These are phyloP conservation scores for Drosophila percnosoma DNA, from an alignment of 2,888 invertebrate genomes.

Conservation along the genomic window DNA sequence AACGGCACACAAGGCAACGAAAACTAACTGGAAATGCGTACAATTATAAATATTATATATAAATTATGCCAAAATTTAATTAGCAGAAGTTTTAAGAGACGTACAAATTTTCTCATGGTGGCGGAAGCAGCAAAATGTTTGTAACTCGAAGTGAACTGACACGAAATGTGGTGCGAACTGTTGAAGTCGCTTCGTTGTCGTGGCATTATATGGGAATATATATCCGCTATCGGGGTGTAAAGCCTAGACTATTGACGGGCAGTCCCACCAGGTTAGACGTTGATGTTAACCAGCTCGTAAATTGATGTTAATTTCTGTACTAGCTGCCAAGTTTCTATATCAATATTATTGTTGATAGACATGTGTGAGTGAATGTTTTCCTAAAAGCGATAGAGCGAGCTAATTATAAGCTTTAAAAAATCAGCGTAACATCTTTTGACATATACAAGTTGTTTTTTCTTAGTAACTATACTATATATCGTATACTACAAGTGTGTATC, in stretches of 20 bases:
- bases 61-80: neutral
- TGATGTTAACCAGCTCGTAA: slow-evolving; percentile 74
- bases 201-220: slow-evolving; percentile 53
- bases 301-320: slow-evolving; percentile 73
- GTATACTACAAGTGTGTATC: neutral
- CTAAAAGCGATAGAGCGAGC: slow-evolving; percentile 43
- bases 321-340: slow-evolving; percentile 51
- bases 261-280: slow-evolving; percentile 39
- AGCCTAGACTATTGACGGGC: slow-evolving; percentile 16
- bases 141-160: slow-evolving; percentile 29
- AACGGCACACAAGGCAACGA: slow-evolving; percentile 66
- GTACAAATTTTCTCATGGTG: slow-evolving; percentile 49
- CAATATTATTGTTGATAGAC: slow-evolving; percentile 33
- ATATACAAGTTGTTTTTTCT: slow-evolving; percentile 2
- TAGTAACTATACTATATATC: slow-evolving; percentile 7
- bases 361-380: slow-evolving; percentile 32
- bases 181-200: slow-evolving; percentile 19
- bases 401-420: slow-evolving; percentile 64
- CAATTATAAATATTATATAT: neutral
- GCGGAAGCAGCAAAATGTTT: slow-evolving; percentile 10
- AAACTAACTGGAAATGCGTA: slow-evolving; percentile 61
- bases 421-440: slow-evolving; percentile 47
- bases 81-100: slow-evolving; percentile 8
- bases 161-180: slow-evolving; percentile 49
- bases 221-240: neutral